phyloP scores from a whole-genome alignment of 2,113 vertebrate genomes.

The Ondatra zibethicus region DNA sequence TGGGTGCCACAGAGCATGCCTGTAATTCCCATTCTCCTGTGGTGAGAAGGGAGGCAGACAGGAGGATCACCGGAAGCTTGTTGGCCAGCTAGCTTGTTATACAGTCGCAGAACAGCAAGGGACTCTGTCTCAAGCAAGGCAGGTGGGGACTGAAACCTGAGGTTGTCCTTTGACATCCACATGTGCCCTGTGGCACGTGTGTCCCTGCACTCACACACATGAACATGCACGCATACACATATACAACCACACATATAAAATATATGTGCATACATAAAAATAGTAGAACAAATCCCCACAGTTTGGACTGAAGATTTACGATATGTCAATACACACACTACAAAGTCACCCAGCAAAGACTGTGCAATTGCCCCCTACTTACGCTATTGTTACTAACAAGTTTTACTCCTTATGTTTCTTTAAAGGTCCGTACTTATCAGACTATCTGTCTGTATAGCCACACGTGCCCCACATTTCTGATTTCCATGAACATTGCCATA shows the following conservation, averaged over 20 bases:
- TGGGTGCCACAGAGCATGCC: too few species aligned
- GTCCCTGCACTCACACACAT: background rate
- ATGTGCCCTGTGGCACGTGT: background rate
- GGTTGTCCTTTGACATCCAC: background rate
- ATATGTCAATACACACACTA: background rate
- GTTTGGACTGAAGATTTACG: conserved; percentile 27
- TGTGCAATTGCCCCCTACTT: background rate
- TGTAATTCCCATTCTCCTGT: background rate
- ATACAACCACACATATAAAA: background rate
- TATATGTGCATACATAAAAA: background rate
- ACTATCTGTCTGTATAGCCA: background rate
- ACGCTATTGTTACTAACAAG: background rate
- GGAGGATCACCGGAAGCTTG: background rate
- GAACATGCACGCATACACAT: background rate
- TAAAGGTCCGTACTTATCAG: background rate
- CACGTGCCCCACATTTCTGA: background rate
- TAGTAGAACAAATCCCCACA: background rate
- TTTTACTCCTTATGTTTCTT: background rate
- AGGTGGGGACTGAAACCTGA: background rate
- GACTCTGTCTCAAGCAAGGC: background rate
- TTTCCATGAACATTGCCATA: background rate
- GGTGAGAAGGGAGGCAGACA: background rate
- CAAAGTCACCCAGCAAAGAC: background rate
- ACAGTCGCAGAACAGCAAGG: too few species aligned
- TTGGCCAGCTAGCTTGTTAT: background rate